Evolutionary conservation across 2,797 vertebrate species (phyloP).

Genomic region (Rhodeus uyekii): DNA sequence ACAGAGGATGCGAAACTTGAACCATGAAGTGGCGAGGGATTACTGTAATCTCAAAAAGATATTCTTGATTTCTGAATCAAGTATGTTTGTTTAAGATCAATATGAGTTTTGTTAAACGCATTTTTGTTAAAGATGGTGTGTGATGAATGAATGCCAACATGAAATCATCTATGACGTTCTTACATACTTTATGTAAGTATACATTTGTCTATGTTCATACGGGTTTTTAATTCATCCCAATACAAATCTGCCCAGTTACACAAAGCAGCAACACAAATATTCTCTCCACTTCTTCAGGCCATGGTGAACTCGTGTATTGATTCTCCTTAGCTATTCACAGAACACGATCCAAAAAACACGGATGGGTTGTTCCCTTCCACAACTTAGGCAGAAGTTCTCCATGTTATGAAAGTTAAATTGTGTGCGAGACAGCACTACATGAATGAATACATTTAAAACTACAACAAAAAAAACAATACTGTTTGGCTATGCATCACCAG

Average conservation of each 20-base stretch:
- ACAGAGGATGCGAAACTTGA: too few species aligned
- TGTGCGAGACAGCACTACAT: slow-evolving; percentile 6
- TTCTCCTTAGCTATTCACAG: slow-evolving; percentile 1
- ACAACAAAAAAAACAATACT: slow-evolving; percentile 31
- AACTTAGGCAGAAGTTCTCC: slow-evolving; percentile 45
- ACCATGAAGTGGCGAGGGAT: too few species aligned
- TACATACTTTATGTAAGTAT: too few species aligned
- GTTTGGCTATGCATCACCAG: slow-evolving; percentile 37
- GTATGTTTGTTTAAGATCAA: background rate
- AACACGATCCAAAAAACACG: slow-evolving; percentile 50
- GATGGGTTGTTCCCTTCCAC: slow-evolving; percentile 33
- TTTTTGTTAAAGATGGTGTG: background rate
- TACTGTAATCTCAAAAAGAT: background rate
- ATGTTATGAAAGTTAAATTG: slow-evolving; percentile 30
- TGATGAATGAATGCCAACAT: background rate
- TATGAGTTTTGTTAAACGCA: too few species aligned
- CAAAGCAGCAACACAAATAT: background rate
- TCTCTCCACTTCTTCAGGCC: background rate
- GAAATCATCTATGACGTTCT: too few species aligned
- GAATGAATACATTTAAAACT: slow-evolving; percentile 48
- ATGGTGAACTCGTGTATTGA: background rate
- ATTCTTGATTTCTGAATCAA: background rate
- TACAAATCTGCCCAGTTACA: background rate
- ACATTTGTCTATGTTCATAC: too few species aligned
- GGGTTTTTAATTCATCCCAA: background rate